Conservation (phyloP, 2,113 vertebrate species). For the Elachura formosa region DNA sequence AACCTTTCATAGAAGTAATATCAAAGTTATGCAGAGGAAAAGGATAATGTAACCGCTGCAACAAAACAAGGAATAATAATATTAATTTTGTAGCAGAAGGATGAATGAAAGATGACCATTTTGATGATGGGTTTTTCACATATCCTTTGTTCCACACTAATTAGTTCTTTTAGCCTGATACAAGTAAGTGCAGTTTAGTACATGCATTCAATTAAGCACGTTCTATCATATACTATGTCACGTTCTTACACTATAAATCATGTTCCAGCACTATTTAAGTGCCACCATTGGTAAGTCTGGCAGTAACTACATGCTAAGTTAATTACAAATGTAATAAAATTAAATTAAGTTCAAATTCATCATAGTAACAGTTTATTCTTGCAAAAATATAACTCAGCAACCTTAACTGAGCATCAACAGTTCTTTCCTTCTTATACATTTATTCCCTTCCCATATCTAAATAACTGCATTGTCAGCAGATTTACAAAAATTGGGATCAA, state of each 20-base stretch:
- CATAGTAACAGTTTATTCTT: background rate
- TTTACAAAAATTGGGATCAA: background rate
- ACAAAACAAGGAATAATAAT: background rate
- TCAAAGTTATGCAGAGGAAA: background rate
- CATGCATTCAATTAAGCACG: accelerated
- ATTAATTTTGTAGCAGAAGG: background rate
- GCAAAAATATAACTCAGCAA: background rate
- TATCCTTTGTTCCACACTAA: background rate
- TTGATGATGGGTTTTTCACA: background rate
- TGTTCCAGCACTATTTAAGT: background rate
- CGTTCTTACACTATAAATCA: background rate
- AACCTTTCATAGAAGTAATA: background rate
- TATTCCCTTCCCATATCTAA: background rate
- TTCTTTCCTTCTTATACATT: background rate
- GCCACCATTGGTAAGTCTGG: background rate
- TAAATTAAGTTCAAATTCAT: background rate
- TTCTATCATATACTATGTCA: background rate
- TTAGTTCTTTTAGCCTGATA: background rate
- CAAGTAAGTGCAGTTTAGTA: background rate
- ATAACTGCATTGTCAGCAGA: background rate
- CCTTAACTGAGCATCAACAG: background rate
- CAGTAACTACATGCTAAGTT: background rate
- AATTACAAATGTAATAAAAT: background rate
- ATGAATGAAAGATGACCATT: background rate
- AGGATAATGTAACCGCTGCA: background rate